Base-by-base conservation (phyloP, 1,140 invertebrate genomes). In the Apis florea region DNA sequence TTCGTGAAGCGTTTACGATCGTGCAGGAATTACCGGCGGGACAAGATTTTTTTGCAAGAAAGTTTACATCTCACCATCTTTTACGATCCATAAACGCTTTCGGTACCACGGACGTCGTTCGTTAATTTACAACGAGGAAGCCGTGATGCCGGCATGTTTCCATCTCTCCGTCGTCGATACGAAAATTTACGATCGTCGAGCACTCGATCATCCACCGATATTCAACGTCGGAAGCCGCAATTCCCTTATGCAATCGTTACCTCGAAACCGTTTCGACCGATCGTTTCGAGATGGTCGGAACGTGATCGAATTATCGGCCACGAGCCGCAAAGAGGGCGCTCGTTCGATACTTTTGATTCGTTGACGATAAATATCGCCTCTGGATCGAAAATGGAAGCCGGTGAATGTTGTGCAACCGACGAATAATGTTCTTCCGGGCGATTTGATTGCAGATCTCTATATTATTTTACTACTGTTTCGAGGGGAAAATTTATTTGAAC, bases 11-110 rank as follows among this genome's bases (percentile, higher is more conserved):
- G 47, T 81, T 81, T 81, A 75, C 54, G 56, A 53, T 76, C 73
- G 26, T 56, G 64, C 15, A 19, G 64, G 67, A 58, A 73, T 74
- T 53, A 56, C 40, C 68, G 8, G 10, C 69, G 19, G 19, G 31
- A n/a, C 51, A 26, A 26, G n/a, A 64, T 49, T 53, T 79, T 80
- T 80, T 64, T 13, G 40, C 79, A 58, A 80, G 61, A 66, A 80
- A 80, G 61, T 80, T 80, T 80, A 74, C 79, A 80, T 80, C 63
- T 63, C 40, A 61, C 79, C 63, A 74, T 40, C 61, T 56, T 80
- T 80, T 80, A 80, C 71, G 79, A 56, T 64, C 71, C 71, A 80
- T 80, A 80, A 80, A 80, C 71, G 70, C 71, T 74, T 74, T 80
- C 79, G 70, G 71, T 58, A 74, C 70, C 59, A 19, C n/a, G 53